Evolutionary conservation across 2,888 invertebrate species (phyloP).

Genomic region (Arctia plantaginis): DNA sequence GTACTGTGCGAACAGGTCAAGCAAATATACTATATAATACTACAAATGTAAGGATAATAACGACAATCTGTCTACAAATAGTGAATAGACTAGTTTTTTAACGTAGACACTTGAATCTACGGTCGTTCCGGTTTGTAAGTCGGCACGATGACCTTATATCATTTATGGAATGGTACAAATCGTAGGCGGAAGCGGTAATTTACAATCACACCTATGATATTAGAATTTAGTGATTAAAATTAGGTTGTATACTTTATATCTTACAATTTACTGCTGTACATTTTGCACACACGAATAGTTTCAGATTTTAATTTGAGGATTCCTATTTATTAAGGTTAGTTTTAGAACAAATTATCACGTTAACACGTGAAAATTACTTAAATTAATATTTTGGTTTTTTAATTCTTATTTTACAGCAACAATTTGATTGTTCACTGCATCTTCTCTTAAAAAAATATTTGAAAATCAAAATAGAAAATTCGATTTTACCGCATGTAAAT

Average conservation of each 20-base stretch:
- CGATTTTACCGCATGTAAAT: background rate
- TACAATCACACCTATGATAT: background rate
- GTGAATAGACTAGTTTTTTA: slow-evolving; percentile 76
- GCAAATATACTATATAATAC: background rate
- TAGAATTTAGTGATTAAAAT: background rate
- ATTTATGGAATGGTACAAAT: slow-evolving; percentile 67
- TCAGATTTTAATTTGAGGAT: background rate
- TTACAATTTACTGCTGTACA: background rate
- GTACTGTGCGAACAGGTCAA: background rate
- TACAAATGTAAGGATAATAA: slow-evolving; percentile 52
- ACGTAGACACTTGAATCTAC: slow-evolving; percentile 74
- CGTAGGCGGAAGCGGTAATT: slow-evolving; percentile 56
- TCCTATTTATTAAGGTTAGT: background rate
- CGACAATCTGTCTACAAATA: slow-evolving; percentile 65
- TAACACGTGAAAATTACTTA: background rate
- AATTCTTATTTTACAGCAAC: too few relatives aligned
- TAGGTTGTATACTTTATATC: background rate
- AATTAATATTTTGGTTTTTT: background rate
- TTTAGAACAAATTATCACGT: background rate
- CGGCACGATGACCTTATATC: slow-evolving; percentile 84
- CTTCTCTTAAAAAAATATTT: background rate
- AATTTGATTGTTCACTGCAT: background rate
- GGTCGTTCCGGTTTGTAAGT: slow-evolving; percentile 84
- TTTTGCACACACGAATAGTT: background rate
- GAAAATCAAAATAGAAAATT: background rate